Base-by-base conservation (phyloP, 1,140 invertebrate genomes). In the Doryteuthis pealeii region DNA sequence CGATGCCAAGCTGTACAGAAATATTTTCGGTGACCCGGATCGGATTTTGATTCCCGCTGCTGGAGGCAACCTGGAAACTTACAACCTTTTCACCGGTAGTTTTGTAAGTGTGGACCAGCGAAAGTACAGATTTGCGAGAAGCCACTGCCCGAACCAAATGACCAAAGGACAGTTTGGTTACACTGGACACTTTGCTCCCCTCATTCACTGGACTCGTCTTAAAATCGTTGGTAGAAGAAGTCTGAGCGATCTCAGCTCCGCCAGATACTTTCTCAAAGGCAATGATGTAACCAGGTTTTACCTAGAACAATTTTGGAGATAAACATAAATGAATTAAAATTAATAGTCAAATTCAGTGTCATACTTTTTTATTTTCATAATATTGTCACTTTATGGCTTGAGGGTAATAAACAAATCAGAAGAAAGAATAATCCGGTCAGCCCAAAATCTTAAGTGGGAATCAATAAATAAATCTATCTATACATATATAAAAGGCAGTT, bases 1-100 rank as follows among this genome's bases (percentile, higher is more conserved):
- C 78, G 26, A 84, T 79, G 1, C 82, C 82, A 62, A 81, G 78
- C 6, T 79, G 65, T 4, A 82, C 79, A 3, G 72, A 54, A 1
- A 81, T 71, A 12, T 31, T 72, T 31, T 75, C 78, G 1, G 72
- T 45, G 10, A 73, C 65, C n/a, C 2, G 33, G 6, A 43, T 35
- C 1, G 65, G 26, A 22, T 28, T 68, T 68, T 28, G 6, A 28
- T 68, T 68, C 6, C 32, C 32, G 1, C 5, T 68, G 58, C 58
- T 62, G 4, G 58, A 62, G 35, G 35, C 35, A 10, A 68, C 66
- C 30, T 8, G 22, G 26, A 33, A 22, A 6, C 30, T 2, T 31
- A 68, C 31, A 22, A 30, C 32, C 6, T 26, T 32, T 18, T 3
- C 28, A 5, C 31, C 31, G 30, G 32, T 33, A 8, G 15, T 30